Conservation (phyloP, 2,113 vertebrate species). For the Campylomormyrus numenius region DNA sequence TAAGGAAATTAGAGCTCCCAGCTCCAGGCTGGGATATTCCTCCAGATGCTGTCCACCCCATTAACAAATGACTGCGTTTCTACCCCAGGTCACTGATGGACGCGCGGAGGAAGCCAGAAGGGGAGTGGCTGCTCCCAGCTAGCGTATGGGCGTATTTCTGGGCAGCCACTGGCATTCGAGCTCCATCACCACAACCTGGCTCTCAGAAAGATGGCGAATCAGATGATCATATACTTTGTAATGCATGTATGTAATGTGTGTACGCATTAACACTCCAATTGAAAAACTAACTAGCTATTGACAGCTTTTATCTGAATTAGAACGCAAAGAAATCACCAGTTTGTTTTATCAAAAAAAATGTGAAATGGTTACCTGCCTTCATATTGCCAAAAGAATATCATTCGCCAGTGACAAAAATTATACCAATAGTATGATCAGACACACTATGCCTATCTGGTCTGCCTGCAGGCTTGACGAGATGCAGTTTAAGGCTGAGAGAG, state of each 20-base stretch:
- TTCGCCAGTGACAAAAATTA: background rate
- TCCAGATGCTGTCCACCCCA: background rate
- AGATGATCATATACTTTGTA: background rate
- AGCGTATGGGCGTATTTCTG: background rate
- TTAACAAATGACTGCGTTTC: slow-evolving; percentile 2
- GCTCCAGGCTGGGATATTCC: slow-evolving; percentile 13
- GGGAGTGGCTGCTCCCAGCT: background rate
- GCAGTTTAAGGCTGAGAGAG: background rate
- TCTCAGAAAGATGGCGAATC: background rate
- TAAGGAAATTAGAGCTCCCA: background rate
- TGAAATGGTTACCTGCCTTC: background rate
- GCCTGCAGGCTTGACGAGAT: background rate
- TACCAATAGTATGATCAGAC: background rate
- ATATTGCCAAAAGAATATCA: background rate
- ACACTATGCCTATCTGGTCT: background rate
- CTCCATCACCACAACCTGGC: background rate
- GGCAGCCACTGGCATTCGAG: background rate
- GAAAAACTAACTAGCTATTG: background rate
- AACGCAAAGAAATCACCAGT: background rate
- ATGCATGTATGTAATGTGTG: background rate
- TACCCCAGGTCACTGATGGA: background rate
- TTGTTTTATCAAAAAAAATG: background rate
- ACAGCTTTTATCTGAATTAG: background rate
- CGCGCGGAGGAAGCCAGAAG: background rate
- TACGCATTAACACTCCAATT: background rate